phyloP scores from a whole-genome alignment of 2,888 invertebrate species.

The Pristionchus fissidentatus region DNA sequence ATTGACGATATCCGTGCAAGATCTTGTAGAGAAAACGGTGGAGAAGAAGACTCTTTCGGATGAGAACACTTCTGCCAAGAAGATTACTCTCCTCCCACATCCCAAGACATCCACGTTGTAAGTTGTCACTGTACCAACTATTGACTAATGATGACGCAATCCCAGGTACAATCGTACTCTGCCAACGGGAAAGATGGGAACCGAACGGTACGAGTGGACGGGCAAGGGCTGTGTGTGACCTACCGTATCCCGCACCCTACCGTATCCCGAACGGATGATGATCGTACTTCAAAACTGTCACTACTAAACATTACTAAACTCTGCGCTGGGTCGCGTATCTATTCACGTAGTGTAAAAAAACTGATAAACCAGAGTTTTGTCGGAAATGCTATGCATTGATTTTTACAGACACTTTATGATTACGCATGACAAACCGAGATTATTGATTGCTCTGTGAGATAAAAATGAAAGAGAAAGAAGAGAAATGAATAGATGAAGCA shows the following conservation, averaged over 20 bases:
- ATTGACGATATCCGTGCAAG: background rate
- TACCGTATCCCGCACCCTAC: background rate
- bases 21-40: conserved; percentile 10
- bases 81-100: background rate
- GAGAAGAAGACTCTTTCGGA: background rate
- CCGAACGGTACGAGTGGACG: conserved; percentile 2
- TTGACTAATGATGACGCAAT: background rate
- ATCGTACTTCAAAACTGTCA: conserved; percentile 29
- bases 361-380: too few species aligned
- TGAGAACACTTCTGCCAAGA: background rate
- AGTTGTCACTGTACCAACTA: background rate
- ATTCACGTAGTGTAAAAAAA: background rate
- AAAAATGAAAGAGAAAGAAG: background rate
- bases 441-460: conserved; percentile 18
- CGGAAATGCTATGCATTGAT: too few species aligned
- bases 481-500: background rate
- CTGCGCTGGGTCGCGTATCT: too few species aligned
- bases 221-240: background rate
- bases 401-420: conserved; percentile 8
- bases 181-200: background rate
- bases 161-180: conserved; percentile 15
- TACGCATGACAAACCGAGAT: conserved; percentile 35
- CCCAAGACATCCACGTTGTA: background rate
- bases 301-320: conserved; percentile 32
- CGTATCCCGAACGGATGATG: background rate